phyloP scores from a whole-genome alignment of 2,888 invertebrate genomes.

The Ectemnius cavifrons region DNA sequence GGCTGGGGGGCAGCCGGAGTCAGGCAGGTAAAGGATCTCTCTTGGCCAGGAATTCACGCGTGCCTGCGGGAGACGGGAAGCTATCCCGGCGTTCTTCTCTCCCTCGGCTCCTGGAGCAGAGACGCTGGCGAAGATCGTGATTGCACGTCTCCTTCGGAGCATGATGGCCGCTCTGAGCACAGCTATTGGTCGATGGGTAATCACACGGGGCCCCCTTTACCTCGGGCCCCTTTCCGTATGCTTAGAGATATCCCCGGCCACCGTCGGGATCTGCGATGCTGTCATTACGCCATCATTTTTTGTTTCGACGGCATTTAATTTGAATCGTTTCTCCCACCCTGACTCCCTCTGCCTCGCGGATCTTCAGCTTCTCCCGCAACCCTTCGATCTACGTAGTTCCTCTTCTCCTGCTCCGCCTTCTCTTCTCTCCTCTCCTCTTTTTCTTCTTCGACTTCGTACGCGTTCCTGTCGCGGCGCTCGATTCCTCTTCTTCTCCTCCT shows the following conservation, averaged over 20 bases:
- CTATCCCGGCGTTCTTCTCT: constrained; percentile 18
- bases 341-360: neutral
- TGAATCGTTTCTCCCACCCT: constrained; percentile 65
- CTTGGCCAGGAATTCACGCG: constrained; percentile 33
- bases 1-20: too few relatives aligned
- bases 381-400: neutral
- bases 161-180: constrained; percentile 77
- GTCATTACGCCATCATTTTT: constrained; percentile 75
- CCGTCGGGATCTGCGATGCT: constrained; percentile 47
- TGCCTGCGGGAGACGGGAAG: constrained; percentile 43
- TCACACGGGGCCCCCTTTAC: constrained; percentile 72
- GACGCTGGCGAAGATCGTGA: constrained; percentile 69
- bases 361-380: neutral
- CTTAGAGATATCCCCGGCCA: constrained; percentile 54
- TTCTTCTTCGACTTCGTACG: constrained; percentile 14
- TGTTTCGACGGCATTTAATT: constrained; percentile 73
- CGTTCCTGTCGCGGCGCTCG: constrained; percentile 35
- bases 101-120: constrained; percentile 31
- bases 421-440: constrained; percentile 16
- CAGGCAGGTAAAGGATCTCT: too few relatives aligned
- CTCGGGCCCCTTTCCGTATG: constrained; percentile 37
- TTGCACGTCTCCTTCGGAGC: constrained; percentile 77
- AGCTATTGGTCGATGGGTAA: constrained; percentile 76
- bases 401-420: constrained; percentile 5
- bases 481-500: constrained; percentile 37